Base-by-base conservation (phyloP, 1,140 invertebrate species). In the Caenorhabditis latens region DNA sequence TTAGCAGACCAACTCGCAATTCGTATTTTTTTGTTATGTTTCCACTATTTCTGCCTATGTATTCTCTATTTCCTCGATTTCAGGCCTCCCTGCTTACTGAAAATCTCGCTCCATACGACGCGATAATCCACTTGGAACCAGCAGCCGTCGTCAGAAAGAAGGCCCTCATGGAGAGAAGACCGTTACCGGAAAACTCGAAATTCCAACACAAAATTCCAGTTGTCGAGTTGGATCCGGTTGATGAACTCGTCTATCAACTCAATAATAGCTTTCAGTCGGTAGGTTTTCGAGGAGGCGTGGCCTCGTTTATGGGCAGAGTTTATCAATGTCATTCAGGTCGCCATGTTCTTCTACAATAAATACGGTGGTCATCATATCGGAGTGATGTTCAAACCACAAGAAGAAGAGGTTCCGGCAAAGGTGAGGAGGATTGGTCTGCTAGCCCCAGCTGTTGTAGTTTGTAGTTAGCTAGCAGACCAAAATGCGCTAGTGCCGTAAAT, bases 301-400 rank as follows among this genome's bases (percentile, higher is more conserved):
- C 32, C 32, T 32, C 32, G 32, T 32, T 32, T 2, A 32, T 32
- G 32, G 32, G 32, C 32, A 2, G 2, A 32, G 32, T 2, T 2
- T 32, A 32, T 32, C 32, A 32, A 32, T 32, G 32, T 94, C 75
- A 24, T 53, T n/a, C 40, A 50, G 19, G 57, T 85, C 90, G 96
- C 96, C 1, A 91, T 96, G 46, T 98, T 98, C 92, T 97, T 98
- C 92, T 95, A 97, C 92, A 96, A 98, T 93, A 93, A 94, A 0
- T 96, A 95, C 93, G 96, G 96, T 32, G 96, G 96, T 43, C 94
- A 94, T 86, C 93, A 95, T 11, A 95, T 98, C 88, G 96, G 95
- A 11, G 95, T 97, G 82, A 92, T 97, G 19, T 96, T 96, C 94
- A 96, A 95, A 92, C 96, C 96, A 9, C 91, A 94, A 75, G 93